These are phyloP conservation scores for Athripsodes cinereus DNA, from an alignment of 2,888 invertebrate species.

Conservation along the genomic window DNA sequence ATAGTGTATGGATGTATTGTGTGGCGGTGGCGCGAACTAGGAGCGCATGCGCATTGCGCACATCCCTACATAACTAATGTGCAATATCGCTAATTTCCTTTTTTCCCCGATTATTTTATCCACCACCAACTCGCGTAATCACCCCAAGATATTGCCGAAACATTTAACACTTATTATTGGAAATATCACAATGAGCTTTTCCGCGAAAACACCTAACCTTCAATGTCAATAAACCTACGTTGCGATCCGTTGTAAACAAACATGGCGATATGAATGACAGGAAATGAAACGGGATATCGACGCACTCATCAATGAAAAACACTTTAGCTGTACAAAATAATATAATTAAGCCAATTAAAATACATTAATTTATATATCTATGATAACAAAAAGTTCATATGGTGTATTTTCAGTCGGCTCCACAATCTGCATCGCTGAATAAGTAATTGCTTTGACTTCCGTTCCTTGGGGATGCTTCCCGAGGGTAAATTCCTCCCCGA, in stretches of 20 bases:
- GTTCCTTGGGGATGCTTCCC: slow-evolving; percentile 95
- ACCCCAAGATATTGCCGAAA: neutral
- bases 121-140: neutral
- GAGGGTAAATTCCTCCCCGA: slow-evolving; percentile 91
- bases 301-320: slow-evolving; percentile 9
- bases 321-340: slow-evolving; percentile 4
- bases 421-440: slow-evolving; percentile 96
- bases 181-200: slow-evolving; percentile 14
- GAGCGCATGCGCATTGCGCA: slow-evolving; percentile 49
- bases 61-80: slow-evolving; percentile 40
- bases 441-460: slow-evolving; percentile 99
- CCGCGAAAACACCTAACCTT: slow-evolving; percentile 22
- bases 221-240: slow-evolving; percentile 20
- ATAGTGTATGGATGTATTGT: slow-evolving; percentile 24
- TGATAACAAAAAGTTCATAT: slow-evolving; percentile 92
- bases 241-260: slow-evolving; percentile 24
- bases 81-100: neutral
- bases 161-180: neutral
- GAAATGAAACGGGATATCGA: slow-evolving; percentile 17
- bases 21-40: slow-evolving; percentile 54
- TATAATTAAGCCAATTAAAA: slow-evolving; percentile 9
- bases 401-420: slow-evolving; percentile 62
- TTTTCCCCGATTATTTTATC: slow-evolving; percentile 1
- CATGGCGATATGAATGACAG: slow-evolving; percentile 25
- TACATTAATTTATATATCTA: slow-evolving; percentile 71